A percentile compares a stretch with the other conserved stretches of the same genome.
Evolutionary conservation across 2,888 invertebrate species (phyloP).

Genomic region (Drosophila lutescens): DNA sequence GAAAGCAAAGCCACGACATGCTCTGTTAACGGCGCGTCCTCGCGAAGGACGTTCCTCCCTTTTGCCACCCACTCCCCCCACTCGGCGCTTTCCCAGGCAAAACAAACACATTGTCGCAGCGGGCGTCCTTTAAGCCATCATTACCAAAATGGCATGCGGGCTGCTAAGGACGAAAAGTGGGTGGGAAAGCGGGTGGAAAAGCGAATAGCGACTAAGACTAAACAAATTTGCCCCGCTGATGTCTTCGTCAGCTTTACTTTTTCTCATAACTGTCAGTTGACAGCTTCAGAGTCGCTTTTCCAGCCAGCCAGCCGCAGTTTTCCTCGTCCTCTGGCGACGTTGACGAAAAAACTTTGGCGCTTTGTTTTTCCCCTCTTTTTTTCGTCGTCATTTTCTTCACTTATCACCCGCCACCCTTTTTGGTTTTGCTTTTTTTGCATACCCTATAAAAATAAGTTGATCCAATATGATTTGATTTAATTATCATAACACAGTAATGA

Average conservation of each 20-base stretch:
- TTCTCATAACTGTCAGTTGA: slow-evolving; percentile 78
- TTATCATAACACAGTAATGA: too few species aligned
- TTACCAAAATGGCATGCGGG: slow-evolving; percentile 73
- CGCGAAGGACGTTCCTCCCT: slow-evolving; percentile 33
- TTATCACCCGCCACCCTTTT: slow-evolving; percentile 22
- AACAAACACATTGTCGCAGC: slow-evolving; percentile 72
- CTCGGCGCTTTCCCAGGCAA: slow-evolving; percentile 16
- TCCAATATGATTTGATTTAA: too few species aligned
- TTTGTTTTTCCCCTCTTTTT: slow-evolving; percentile 22
- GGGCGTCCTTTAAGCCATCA: slow-evolving; percentile 76
- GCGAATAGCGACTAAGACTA: slow-evolving; percentile 69
- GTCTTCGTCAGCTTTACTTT: slow-evolving; percentile 79
- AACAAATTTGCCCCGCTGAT: slow-evolving; percentile 74
- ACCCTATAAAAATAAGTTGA: not conserved
- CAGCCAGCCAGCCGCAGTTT: slow-evolving; percentile 36
- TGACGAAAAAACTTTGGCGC: slow-evolving; percentile 59
- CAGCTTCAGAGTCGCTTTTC: slow-evolving; percentile 66
- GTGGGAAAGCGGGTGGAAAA: slow-evolving; percentile 8
- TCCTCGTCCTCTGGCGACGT: slow-evolving; percentile 40
- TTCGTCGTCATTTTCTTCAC: slow-evolving; percentile 30
- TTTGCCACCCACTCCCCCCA: not conserved
- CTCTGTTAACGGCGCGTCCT: slow-evolving; percentile 73
- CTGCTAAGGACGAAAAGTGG: slow-evolving; percentile 6
- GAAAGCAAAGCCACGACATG: slow-evolving; percentile 65
- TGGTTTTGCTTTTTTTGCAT: slow-evolving; percentile 6